phyloP scores from a whole-genome alignment of 2,797 vertebrate genomes.

The Acanthopagrus latus region DNA sequence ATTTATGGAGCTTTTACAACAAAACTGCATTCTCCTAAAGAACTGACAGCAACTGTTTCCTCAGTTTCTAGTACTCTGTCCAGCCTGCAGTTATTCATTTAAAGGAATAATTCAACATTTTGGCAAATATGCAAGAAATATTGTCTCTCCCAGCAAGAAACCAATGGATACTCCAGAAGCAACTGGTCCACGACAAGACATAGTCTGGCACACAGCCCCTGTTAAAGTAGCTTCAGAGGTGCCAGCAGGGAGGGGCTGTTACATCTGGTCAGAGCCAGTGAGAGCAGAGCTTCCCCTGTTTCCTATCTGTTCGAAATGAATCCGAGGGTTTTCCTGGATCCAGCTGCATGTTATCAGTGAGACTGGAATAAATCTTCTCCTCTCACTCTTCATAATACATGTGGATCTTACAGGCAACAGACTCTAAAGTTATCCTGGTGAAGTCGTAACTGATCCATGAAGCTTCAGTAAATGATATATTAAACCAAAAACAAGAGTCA shows the following conservation, averaged over 20 bases:
- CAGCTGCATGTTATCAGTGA: background rate
- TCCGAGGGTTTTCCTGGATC: too few species aligned
- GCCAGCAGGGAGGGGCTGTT: background rate
- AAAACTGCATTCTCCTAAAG: too few species aligned
- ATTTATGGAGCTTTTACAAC: too few species aligned
- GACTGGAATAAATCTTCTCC: too few species aligned
- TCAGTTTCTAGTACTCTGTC: background rate
- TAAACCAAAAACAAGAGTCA: background rate
- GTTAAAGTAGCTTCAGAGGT: background rate
- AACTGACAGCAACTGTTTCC: too few species aligned
- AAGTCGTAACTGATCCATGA: background rate
- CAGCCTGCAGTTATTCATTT: background rate
- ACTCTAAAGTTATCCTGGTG: background rate
- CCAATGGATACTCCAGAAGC: background rate
- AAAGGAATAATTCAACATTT: background rate
- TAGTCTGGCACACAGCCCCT: too few species aligned
- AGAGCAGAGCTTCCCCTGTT: background rate
- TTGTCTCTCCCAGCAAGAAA: background rate
- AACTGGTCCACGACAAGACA: background rate
- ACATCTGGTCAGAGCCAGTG: background rate
- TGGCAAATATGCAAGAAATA: background rate
- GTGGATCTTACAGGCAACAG: background rate
- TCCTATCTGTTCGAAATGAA: too few species aligned
- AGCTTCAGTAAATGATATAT: background rate
- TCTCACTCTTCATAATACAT: background rate